A percentile compares a stretch with the other conserved stretches of the same genome.
These are phyloP conservation scores for Tetraodon nigroviridis DNA, from an alignment of 2,113 vertebrate genomes.

Conservation along the genomic window DNA sequence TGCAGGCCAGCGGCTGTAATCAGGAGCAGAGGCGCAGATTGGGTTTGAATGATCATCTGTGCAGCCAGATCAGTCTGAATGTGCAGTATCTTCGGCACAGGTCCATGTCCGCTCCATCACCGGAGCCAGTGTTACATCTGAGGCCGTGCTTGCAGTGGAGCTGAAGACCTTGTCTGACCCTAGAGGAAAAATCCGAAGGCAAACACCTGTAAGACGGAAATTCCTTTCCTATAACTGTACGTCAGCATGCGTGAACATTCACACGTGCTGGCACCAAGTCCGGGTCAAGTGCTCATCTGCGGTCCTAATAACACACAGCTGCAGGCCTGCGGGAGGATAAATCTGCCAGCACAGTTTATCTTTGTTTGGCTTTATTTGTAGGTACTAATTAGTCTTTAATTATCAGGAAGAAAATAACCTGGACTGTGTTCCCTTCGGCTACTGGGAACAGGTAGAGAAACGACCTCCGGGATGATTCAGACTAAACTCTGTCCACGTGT, in stretches of 20 bases:
- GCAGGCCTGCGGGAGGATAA: constrained; percentile 33
- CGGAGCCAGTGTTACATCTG: too few relatives aligned
- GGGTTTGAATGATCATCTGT: too few relatives aligned
- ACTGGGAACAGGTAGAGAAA: constrained; percentile 12
- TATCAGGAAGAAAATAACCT: constrained; percentile 44
- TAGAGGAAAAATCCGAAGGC: neutral
- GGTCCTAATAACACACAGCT: constrained; percentile 38
- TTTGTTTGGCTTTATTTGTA: constrained; percentile 35
- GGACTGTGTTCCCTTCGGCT: constrained; percentile 1
- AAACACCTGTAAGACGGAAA: neutral
- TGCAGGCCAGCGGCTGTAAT: too few relatives aligned
- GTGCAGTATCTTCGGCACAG: too few relatives aligned
- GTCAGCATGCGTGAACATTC: neutral
- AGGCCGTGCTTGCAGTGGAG: too few relatives aligned
- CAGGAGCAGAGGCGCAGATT: too few relatives aligned
- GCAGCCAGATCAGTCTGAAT: too few relatives aligned
- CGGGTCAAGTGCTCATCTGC: constrained; percentile 12
- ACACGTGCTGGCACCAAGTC: neutral
- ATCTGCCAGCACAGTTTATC: constrained; percentile 36
- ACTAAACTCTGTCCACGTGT: constrained; percentile 30
- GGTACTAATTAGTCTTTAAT: constrained; percentile 51
- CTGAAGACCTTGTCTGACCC: too few relatives aligned
- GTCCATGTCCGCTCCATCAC: too few relatives aligned
- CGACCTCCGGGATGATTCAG: constrained; percentile 27
- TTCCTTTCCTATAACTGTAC: neutral